Evolutionary conservation across 2,888 invertebrate genomes (phyloP).

Genomic region (Lasioglossum zephyrum): DNA sequence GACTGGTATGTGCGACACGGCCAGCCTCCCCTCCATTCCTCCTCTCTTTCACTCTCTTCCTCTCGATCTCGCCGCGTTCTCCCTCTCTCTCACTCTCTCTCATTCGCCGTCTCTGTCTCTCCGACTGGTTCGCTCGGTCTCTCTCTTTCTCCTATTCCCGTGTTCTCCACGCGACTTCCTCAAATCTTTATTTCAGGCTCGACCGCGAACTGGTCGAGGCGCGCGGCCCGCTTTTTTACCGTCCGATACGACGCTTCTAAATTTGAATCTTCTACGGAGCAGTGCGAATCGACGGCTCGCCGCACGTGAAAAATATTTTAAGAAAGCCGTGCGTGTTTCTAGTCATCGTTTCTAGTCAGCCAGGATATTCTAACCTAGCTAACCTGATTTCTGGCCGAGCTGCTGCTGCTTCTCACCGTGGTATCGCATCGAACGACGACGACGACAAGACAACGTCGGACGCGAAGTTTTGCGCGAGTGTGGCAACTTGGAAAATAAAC

Average conservation of each 20-base stretch:
- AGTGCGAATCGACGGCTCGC: slow-evolving; percentile 65
- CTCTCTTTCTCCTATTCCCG: slow-evolving; percentile 51
- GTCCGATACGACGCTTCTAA: slow-evolving; percentile 74
- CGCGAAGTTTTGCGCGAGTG: neutral
- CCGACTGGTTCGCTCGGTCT: slow-evolving; percentile 37
- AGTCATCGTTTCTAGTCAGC: slow-evolving; percentile 78
- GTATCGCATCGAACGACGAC: slow-evolving; percentile 16
- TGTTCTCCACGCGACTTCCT: slow-evolving; percentile 73
- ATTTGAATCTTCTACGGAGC: slow-evolving; percentile 72
- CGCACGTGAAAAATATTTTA: slow-evolving; percentile 75
- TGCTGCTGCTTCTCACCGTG: slow-evolving; percentile 22
- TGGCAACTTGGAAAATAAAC: neutral
- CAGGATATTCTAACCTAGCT: slow-evolving; percentile 69
- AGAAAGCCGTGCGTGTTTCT: slow-evolving; percentile 75
- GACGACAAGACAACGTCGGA: neutral
- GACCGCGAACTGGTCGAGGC: slow-evolving; percentile 77
- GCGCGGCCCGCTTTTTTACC: slow-evolving; percentile 75
- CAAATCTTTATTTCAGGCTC: slow-evolving; percentile 78
- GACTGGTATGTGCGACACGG: slow-evolving; percentile 68
- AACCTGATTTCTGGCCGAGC: slow-evolving; percentile 40
- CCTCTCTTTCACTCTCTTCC: slow-evolving; percentile 38
- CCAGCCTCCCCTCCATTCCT: slow-evolving; percentile 47
- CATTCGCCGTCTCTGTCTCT: slow-evolving; percentile 31
- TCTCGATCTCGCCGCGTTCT: slow-evolving; percentile 40
- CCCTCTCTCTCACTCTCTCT: slow-evolving; percentile 18